Conservation (phyloP, 2,797 vertebrate species). For the Anomalospiza imberbis region DNA sequence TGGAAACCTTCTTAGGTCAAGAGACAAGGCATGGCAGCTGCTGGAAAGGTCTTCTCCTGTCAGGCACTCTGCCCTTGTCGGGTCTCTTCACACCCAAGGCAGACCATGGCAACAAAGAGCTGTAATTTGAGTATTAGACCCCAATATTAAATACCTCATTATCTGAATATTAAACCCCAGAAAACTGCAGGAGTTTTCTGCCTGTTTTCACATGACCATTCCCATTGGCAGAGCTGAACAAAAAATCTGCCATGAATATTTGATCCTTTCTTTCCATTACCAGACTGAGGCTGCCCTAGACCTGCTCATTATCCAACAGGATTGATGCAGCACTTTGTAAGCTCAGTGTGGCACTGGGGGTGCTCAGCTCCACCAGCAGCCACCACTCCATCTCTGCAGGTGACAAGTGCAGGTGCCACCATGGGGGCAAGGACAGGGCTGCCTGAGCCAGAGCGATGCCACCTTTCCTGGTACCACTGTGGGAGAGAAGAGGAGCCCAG, state of each 20-base stretch:
- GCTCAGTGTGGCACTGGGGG: neutral
- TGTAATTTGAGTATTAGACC: neutral
- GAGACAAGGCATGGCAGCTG: neutral
- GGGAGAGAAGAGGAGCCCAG: neutral
- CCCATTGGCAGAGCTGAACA: neutral
- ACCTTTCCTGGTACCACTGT: fast-evolving
- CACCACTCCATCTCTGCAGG: neutral
- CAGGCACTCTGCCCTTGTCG: fast-evolving
- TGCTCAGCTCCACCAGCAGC: neutral
- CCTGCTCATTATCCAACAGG: neutral
- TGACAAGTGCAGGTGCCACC: neutral
- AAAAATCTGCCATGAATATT: neutral
- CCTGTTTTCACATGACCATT: neutral
- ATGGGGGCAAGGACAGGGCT: fast-evolving
- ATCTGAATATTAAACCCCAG: neutral
- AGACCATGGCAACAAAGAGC: neutral
- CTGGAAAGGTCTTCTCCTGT: neutral
- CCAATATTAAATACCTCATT: neutral
- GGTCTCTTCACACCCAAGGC: neutral
- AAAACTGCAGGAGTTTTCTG: neutral
- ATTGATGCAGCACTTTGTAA: neutral
- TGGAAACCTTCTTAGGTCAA: neutral
- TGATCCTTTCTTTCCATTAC: neutral
- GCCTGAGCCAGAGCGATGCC: fast-evolving
- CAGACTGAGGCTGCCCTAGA: neutral